phyloP scores from a whole-genome alignment of 2,797 vertebrate genomes.

The Peromyscus melanophrys region DNA sequence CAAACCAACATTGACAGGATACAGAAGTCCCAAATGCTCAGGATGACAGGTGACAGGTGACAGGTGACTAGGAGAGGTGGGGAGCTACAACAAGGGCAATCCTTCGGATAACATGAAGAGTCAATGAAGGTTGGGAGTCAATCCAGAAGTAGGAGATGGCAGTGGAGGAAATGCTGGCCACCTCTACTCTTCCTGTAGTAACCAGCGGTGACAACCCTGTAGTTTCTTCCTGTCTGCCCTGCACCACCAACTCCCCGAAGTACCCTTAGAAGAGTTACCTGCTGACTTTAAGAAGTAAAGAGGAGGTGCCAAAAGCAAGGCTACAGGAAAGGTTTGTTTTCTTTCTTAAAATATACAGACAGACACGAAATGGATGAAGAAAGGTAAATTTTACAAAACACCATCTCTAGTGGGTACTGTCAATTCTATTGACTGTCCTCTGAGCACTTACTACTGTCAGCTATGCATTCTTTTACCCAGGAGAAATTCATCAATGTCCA shows the following conservation, averaged over 20 bases:
- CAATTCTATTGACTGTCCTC: background rate
- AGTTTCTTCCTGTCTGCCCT: background rate
- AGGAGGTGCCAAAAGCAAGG: background rate
- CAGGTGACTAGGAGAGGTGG: background rate
- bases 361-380: conserved; percentile 24
- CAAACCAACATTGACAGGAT: background rate
- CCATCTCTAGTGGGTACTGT: background rate
- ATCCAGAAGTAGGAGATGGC: background rate
- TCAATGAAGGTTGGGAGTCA: background rate
- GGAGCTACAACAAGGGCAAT: background rate
- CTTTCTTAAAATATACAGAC: conserved; percentile 17
- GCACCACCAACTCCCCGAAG: background rate
- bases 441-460: background rate
- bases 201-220: background rate
- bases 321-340: background rate
- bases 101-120: background rate
- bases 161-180: background rate
- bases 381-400: conserved; percentile 32
- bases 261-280: background rate
- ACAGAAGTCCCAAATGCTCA: background rate
- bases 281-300: background rate
- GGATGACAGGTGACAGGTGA: background rate
- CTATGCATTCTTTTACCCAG: background rate
- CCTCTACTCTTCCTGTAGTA: background rate
- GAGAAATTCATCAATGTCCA: background rate